Evolutionary conservation across 2,797 vertebrate species (phyloP), one percentile per base, ranked within the genome.

Genomic region (Sebastes matsubarae): DNA sequence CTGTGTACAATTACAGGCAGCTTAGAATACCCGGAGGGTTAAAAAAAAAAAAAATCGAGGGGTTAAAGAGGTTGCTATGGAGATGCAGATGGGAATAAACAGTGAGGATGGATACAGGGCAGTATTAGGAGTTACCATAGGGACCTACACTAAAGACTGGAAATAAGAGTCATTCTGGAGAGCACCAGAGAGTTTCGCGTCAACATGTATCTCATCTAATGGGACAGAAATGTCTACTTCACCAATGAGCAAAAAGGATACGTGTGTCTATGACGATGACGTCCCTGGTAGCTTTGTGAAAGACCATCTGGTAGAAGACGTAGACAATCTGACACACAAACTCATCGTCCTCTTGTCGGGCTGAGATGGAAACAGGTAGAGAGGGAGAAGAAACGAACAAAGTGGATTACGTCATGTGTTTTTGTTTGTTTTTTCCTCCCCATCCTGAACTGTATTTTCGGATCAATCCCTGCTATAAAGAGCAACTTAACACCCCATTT

Each of bases 281-380:
- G 70, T 99, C 97, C 91, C 97, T 97, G 5, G 97, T 98, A 30
- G 97, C 97, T 94, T 98, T 96, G 90, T 99, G 97, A 86, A 98
- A 98, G 75, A 98, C 97, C 97, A 98, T 98, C 93, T 98, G 97
- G 90, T 98, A 98, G 94, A 99, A 98, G 10, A 98, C 97, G 78
- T 97, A 99, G 27, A 98, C 96, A 63, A 99, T 99, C 91, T 99
- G 98, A 94, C 97, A 99, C 50, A 99, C 98, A 94, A 99, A 98
- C 89, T 99, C 98, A 76, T 99, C 97, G 22, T 99, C 98, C 88
- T 98, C 96, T 85, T 98, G 97, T 67, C 96, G 96, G 92, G 96
- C 97, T 98, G 90, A 66, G 92, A 92, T 20, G 24, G 70, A 77
- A 86, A 79, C 55, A 42, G 16, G 64, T 6, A 16, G n/a, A 29